These are phyloP conservation scores for Acanthacorydalis orientalis DNA, from an alignment of 2,888 invertebrate species.

Conservation along the genomic window DNA sequence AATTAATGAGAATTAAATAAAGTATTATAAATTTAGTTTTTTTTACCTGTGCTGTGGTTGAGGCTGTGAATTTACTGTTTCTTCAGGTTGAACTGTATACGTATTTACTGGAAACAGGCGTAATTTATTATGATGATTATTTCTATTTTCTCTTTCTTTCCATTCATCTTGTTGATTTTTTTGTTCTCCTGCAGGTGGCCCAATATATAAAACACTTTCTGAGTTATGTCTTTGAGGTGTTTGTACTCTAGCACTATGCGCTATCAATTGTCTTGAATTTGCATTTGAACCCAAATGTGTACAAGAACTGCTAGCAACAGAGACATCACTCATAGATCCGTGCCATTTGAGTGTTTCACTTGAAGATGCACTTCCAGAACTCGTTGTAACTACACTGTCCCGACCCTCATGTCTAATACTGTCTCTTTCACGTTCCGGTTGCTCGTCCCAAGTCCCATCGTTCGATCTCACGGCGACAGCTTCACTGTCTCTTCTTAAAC, in stretches of 20 bases:
- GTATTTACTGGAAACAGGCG: conserved; percentile 55
- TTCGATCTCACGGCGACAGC: conserved; percentile 11
- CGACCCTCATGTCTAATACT: conserved; percentile 26
- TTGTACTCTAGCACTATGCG: conserved; percentile 58
- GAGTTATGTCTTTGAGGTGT: conserved; percentile 64
- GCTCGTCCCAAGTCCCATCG: conserved; percentile 25
- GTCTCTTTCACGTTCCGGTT: conserved; percentile 15
- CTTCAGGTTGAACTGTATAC: conserved; percentile 36
- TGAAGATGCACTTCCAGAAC: conserved; percentile 44
- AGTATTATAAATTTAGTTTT: too few relatives aligned
- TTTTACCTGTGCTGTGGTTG: neutral
- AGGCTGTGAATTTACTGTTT: conserved; percentile 1
- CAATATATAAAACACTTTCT: conserved; percentile 56
- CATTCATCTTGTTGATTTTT: conserved; percentile 15
- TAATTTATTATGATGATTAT: conserved; percentile 30
- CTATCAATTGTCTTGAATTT: conserved; percentile 43
- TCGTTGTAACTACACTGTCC: conserved; percentile 45
- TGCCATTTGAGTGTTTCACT: conserved; percentile 69
- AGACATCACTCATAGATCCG: conserved; percentile 57
- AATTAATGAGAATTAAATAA: too few relatives aligned
- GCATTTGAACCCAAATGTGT: conserved; percentile 29
- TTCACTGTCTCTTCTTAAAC: conserved; percentile 45
- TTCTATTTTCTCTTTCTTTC: conserved; percentile 23
- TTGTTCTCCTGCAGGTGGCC: conserved; percentile 20
- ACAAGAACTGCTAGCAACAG: conserved; percentile 38